Conservation (phyloP, 2,888 invertebrate genomes). For the Cinara cedri region DNA sequence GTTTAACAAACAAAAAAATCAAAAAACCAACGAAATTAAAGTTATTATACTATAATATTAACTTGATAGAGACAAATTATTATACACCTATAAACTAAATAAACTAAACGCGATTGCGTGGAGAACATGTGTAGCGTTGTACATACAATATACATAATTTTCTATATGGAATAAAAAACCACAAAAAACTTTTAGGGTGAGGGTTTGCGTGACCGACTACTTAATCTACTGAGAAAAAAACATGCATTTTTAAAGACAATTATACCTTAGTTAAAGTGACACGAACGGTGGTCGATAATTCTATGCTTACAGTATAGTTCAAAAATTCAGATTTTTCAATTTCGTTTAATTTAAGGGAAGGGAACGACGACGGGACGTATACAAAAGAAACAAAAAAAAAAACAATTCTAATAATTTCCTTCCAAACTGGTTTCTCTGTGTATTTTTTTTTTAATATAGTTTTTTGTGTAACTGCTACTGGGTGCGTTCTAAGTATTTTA, state of each 20-base stretch:
- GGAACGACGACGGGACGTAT: background rate
- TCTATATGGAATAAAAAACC: constrained; percentile 11
- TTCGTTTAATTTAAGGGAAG: constrained; percentile 37
- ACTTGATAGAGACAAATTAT: constrained; percentile 21
- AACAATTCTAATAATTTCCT: constrained; percentile 44
- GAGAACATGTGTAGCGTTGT: background rate
- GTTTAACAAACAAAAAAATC: background rate
- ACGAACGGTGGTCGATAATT: constrained; percentile 45
- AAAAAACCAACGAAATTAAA: no score
- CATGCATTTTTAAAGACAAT: constrained; percentile 54
- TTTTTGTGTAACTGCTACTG: constrained; percentile 55
- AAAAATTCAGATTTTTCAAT: constrained; percentile 51
- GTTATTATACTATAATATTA: background rate
- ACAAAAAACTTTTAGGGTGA: constrained; percentile 13
- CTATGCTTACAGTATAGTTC: constrained; percentile 26
- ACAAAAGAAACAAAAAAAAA: constrained; percentile 30
- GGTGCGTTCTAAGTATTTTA: constrained; percentile 55
- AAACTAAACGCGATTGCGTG: constrained; percentile 14
- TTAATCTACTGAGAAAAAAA: constrained; percentile 42
- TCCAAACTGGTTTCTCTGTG: constrained; percentile 50
- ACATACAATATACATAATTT: constrained; percentile 9
- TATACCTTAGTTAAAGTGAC: constrained; percentile 35
- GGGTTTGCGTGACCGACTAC: constrained; percentile 46
- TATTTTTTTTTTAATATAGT: constrained; percentile 34
- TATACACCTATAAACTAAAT: constrained; percentile 11